Base-by-base conservation (phyloP, 2,888 invertebrate genomes). In the Mythimna albipuncta region DNA sequence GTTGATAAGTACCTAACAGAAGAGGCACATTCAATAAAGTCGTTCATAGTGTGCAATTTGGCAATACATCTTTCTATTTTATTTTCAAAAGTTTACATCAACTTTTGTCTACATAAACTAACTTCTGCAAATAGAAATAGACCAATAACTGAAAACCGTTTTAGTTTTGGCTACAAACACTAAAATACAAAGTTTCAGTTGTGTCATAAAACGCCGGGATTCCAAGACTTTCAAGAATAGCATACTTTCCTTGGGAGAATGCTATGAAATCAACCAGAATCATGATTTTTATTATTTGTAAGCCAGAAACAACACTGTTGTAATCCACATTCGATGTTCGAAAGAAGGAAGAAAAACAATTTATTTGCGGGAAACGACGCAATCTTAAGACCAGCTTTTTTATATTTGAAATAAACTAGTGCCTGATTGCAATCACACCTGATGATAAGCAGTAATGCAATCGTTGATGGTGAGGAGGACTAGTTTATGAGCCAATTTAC, bases 131-230 rank as follows among this genome's bases (percentile, higher is more conserved):
- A 61, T 3, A 66, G 13, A 32, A 66, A 38, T 26, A 26, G 16
- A 13, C 6, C 52, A n/a, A 38, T 54, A 55, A 21, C 32, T 32
- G 35, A 9, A 11, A 61, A 47, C 32, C 38, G 47, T 55, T 76
- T 75, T 67, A 74, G 61, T 76, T 76, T 61, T 19, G 10, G 54
- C 1, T 41, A 61, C 16, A 75, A 55, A 54, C 6, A 13, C 32
- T 7, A 47, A 6, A 32, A 57, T 57, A 57, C 32, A 58, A 6
- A 38, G 32, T 38, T 55, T 61, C 38, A 67, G 26, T 21, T 61
- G 38, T 41, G 16, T 9, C 50, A 10, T 61, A 74, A 73, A 73
- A 73, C 11, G 26, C 9, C 47, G 47, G 47, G 47, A 47, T 47
- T 47, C 47, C 47, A 47, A 47, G 47, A 2, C 16, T 47, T 47